Evolutionary conservation across 2,797 vertebrate genomes (phyloP).

Genomic region (Diceros bicornis): DNA sequence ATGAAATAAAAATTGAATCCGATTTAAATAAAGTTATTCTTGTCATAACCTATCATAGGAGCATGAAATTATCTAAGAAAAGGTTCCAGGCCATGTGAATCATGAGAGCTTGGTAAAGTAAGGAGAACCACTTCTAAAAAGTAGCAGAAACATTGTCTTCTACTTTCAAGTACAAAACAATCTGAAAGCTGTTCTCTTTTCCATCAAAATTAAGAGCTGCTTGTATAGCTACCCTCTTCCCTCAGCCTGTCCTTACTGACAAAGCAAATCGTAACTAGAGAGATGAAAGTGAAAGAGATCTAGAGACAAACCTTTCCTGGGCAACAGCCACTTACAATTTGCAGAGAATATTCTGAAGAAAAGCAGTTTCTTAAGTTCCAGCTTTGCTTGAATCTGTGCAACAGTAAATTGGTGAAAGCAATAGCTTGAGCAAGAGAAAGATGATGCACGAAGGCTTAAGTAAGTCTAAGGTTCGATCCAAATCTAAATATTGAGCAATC

Average conservation of each 20-base stretch:
- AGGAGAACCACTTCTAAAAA: background rate
- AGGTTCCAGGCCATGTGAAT: background rate
- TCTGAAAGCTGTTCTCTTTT: background rate
- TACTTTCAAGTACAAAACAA: background rate
- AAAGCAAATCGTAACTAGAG: background rate
- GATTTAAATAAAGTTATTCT: constrained; percentile 32
- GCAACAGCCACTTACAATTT: background rate
- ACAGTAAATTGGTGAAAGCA: background rate
- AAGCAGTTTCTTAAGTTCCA: background rate
- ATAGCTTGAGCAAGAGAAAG: background rate
- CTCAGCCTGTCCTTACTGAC: background rate
- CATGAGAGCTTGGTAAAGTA: background rate
- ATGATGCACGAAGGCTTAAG: background rate
- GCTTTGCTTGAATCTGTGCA: background rate
- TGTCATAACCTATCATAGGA: constrained; percentile 15
- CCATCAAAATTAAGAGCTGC: background rate
- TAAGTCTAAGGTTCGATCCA: background rate
- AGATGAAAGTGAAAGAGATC: background rate
- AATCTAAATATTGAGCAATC: background rate
- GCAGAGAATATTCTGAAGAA: background rate
- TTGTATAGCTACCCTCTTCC: background rate
- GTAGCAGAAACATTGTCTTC: background rate
- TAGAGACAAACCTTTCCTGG: background rate
- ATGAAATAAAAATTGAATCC: constrained; percentile 50
- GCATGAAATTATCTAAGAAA: constrained; percentile 17